Percentiles rank a stretch among this genome's conserved stretches.
Conservation (phyloP, 2,113 vertebrate species). For the Dolichotis patagonum region DNA sequence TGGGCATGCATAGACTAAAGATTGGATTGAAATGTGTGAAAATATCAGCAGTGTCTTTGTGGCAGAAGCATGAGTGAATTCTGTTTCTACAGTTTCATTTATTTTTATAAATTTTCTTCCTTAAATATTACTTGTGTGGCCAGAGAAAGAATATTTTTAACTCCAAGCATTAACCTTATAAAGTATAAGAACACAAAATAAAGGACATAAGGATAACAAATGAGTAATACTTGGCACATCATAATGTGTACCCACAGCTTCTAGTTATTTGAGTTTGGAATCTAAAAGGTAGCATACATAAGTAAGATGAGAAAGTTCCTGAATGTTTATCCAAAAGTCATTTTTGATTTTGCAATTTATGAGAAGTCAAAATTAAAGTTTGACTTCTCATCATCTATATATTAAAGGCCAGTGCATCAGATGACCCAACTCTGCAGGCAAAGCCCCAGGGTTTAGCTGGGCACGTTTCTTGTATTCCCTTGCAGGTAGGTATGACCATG, state of each 20-base stretch:
- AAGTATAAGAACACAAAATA: background rate
- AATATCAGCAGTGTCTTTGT: background rate
- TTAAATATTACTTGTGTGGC: background rate
- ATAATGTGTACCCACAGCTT: background rate
- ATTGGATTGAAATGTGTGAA: background rate
- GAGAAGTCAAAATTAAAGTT: constrained; percentile 2
- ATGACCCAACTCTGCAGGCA: background rate
- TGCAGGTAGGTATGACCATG: background rate
- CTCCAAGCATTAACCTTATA: constrained; percentile 24
- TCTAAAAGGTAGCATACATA: background rate
- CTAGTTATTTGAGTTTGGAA: constrained; percentile 17
- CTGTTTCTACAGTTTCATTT: background rate
- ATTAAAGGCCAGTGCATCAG: background rate
- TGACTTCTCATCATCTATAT: background rate
- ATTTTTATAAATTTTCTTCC: constrained; percentile 28
- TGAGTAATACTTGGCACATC: background rate
- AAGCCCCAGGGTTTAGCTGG: background rate
- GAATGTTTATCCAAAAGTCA: background rate
- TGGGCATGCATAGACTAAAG: background rate
- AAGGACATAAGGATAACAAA: background rate
- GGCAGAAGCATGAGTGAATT: background rate
- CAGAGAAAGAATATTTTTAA: constrained; percentile 2
- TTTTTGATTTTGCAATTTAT: constrained; percentile 22
- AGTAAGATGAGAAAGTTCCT: background rate
- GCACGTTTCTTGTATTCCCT: background rate